Conservation (phyloP, 2,797 vertebrate species). For the Amblyraja radiata region DNA sequence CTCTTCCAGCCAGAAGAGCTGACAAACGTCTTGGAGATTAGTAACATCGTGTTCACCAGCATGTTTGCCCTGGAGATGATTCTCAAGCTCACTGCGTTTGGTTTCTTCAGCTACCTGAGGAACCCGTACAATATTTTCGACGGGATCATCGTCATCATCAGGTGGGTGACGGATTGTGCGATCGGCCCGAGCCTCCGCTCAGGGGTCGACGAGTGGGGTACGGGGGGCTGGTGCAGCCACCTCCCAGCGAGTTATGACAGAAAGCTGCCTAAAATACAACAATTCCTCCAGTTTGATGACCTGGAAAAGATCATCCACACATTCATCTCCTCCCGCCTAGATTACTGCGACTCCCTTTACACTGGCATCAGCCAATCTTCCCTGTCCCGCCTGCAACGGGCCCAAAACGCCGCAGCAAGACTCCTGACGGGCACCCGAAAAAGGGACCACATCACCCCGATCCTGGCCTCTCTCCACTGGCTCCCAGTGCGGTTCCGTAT, state of each 20-base stretch:
- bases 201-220: background rate
- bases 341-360: too few relatives aligned
- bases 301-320: too few relatives aligned
- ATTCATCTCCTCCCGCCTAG: too few relatives aligned
- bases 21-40: slow-evolving; percentile 91
- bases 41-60: slow-evolving; percentile 95
- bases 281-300: too few relatives aligned
- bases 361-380: too few relatives aligned
- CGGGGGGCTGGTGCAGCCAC: background rate
- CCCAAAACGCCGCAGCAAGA: too few relatives aligned
- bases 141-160: slow-evolving; percentile 92
- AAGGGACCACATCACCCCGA: too few relatives aligned
- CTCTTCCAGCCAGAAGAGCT: slow-evolving; percentile 77
- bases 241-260: background rate
- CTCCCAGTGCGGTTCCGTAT: too few relatives aligned
- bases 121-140: slow-evolving; percentile 95
- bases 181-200: background rate
- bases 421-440: too few relatives aligned
- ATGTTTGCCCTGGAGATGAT: slow-evolving; percentile 98
- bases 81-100: slow-evolving; percentile 85
- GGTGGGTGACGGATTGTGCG: slow-evolving; percentile 55
- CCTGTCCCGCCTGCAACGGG: too few relatives aligned
- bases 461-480: too few relatives aligned
- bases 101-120: slow-evolving; percentile 82
- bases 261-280: background rate